Conservation (phyloP, 2,113 vertebrate genomes). For the Dicentrarchus labrax region DNA sequence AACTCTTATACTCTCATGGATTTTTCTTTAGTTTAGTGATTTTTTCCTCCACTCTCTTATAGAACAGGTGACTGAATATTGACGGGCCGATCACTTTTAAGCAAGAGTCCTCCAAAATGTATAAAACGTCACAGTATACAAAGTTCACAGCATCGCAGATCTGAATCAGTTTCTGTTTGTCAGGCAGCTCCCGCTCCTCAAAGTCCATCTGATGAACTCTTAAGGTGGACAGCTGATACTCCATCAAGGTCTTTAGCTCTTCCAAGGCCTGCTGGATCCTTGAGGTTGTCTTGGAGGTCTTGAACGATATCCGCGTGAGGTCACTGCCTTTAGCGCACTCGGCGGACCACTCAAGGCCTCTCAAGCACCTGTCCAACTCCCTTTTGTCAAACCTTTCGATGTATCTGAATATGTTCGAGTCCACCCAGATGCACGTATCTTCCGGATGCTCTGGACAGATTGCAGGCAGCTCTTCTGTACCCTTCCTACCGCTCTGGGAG, state of each 20-base stretch:
- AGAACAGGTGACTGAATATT: neutral
- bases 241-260: constrained; percentile 13
- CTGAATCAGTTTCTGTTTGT: neutral
- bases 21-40: neutral
- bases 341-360: neutral
- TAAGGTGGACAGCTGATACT: rapidly evolving
- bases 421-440: constrained; percentile 42
- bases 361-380: constrained; percentile 14
- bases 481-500: neutral
- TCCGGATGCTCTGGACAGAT: neutral
- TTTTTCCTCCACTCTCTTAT: neutral
- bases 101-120: neutral
- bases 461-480: neutral
- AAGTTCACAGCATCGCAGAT: neutral
- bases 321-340: neutral
- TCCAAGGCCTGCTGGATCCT: neutral
- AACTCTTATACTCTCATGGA: no score
- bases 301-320: constrained; percentile 22
- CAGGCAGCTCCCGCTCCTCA: rapidly evolving
- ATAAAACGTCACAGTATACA: neutral
- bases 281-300: neutral
- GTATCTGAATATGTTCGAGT: constrained; percentile 51
- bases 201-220: constrained; percentile 46
- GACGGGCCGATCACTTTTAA: constrained; percentile 49
- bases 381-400: constrained; percentile 21